Evolutionary conservation across 2,797 vertebrate species (phyloP).

Genomic region (Acestrorhynchus altus): DNA sequence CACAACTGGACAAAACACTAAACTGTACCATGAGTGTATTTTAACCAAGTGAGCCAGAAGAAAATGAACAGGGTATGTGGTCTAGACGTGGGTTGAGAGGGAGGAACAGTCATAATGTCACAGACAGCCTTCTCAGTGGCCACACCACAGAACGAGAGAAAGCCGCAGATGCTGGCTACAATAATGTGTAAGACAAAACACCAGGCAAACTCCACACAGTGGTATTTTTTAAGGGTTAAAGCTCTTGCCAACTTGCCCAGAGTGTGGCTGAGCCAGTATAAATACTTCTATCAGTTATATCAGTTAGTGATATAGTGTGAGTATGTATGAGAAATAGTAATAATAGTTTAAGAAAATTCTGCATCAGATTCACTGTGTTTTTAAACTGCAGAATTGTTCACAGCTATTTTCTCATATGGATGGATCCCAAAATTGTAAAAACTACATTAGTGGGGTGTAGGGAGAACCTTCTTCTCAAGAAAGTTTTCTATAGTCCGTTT

Average conservation of each 20-base stretch:
- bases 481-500: no score
- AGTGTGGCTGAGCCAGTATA: background rate
- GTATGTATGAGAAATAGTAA: no score
- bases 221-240: background rate
- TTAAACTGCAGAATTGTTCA: no score
- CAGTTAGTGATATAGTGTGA: no score
- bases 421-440: no score
- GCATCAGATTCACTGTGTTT: no score
- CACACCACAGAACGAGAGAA: slow-evolving; percentile 31
- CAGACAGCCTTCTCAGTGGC: background rate
- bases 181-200: slow-evolving; percentile 16
- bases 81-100: slow-evolving; percentile 38
- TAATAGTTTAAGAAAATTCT: no score
- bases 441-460: no score
- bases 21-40: background rate
- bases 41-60: background rate
- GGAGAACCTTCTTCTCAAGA: no score
- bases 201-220: background rate
- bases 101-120: slow-evolving; percentile 35
- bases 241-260: background rate
- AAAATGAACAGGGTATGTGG: slow-evolving; percentile 7
- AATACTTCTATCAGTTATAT: no score
- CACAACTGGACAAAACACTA: background rate
- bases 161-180: slow-evolving; percentile 34
- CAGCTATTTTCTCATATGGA: no score